A percentile compares a stretch with the other conserved stretches of the same genome.
phyloP scores from a whole-genome alignment of 2,888 invertebrate species.

The Microctonus aethiopoides region DNA sequence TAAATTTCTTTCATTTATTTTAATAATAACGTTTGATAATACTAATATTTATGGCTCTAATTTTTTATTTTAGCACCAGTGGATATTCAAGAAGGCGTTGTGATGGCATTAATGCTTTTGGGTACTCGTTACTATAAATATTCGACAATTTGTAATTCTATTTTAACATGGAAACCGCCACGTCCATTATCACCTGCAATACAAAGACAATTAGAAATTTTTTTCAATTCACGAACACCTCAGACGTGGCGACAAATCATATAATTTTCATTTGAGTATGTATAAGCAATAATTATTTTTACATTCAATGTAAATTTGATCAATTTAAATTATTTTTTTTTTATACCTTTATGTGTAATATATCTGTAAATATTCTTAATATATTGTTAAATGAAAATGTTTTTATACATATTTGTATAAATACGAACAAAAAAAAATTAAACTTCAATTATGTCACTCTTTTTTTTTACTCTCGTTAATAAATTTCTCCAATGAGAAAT shows the following conservation, averaged over 20 bases:
- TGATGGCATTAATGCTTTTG: slow-evolving; percentile 56
- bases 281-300: too few relatives aligned
- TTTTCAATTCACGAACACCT: background rate
- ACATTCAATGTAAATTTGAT: background rate
- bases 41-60: background rate
- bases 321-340: background rate
- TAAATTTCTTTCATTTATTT: background rate
- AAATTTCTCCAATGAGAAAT: too few relatives aligned
- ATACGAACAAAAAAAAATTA: background rate
- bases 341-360: background rate
- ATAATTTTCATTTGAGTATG: too few relatives aligned
- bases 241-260: background rate
- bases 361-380: background rate
- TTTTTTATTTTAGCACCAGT: slow-evolving; percentile 43
- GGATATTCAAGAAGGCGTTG: slow-evolving; percentile 57
- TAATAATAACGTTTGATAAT: background rate
- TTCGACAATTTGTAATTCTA: slow-evolving; percentile 38
- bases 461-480: too few relatives aligned
- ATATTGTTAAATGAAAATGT: background rate
- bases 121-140: slow-evolving; percentile 41
- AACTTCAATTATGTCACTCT: background rate
- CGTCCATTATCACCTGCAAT: background rate
- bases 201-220: background rate
- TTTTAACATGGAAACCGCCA: slow-evolving; percentile 55
- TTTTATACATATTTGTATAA: background rate